phyloP scores from a whole-genome alignment of 2,888 invertebrate genomes.

The Altica lythri region DNA sequence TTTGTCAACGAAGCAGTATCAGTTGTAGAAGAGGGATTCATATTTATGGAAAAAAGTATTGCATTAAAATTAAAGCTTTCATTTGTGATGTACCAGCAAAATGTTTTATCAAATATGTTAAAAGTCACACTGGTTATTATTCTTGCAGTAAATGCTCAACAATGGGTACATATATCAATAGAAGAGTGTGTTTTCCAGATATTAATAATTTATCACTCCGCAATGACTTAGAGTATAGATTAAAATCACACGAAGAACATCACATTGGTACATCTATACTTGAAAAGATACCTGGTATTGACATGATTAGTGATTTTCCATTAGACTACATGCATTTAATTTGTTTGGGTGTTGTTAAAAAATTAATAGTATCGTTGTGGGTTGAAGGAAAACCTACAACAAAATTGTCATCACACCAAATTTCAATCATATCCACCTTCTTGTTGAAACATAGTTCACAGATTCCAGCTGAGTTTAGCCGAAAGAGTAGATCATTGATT shows the following conservation, averaged over 20 bases:
- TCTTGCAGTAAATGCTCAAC: conserved; percentile 16
- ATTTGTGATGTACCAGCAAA: conserved; percentile 33
- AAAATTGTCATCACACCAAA: conserved; percentile 20
- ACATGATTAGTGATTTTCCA: conserved; percentile 19
- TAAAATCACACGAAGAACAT: conserved; percentile 17
- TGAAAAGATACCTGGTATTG: conserved; percentile 17
- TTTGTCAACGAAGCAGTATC: conserved; percentile 20
- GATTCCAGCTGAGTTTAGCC: conserved; percentile 26
- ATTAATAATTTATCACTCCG: conserved; percentile 8
- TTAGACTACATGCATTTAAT: conserved; percentile 21
- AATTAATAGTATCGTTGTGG: conserved; percentile 20
- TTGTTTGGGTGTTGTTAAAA: conserved; percentile 1
- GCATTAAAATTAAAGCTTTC: conserved; percentile 14
- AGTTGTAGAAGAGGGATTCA: conserved; percentile 14
- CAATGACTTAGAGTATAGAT: conserved; percentile 16
- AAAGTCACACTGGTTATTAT: conserved; percentile 26
- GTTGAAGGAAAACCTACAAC: conserved; percentile 21
- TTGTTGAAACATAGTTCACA: conserved; percentile 17
- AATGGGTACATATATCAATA: conserved; percentile 17
- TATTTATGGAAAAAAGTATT: conserved; percentile 5
- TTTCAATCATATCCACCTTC: conserved; percentile 1
- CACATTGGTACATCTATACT: conserved; percentile 11
- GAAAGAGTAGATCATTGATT: conserved; percentile 22
- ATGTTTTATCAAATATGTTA: conserved; percentile 24
- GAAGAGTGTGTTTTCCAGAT: conserved; percentile 14